Conservation (phyloP, 2,113 vertebrate species). For the Limnothrissa miodon region DNA sequence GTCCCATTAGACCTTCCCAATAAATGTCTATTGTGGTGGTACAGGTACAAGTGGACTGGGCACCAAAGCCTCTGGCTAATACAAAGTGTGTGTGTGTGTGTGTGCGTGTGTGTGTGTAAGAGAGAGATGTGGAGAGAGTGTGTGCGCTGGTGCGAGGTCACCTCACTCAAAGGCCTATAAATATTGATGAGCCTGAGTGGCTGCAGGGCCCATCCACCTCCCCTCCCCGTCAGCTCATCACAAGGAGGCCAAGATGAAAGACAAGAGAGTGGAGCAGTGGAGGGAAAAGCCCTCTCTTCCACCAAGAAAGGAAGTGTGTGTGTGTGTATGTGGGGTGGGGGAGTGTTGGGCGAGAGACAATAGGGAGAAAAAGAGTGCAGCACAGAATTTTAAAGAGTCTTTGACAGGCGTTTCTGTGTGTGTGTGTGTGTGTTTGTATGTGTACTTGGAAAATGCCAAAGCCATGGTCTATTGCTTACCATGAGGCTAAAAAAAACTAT, state of each 20-base stretch:
- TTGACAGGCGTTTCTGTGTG: neutral
- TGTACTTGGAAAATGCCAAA: neutral
- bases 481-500: neutral
- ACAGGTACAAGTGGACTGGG: neutral
- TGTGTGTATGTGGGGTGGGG: neutral
- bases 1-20: neutral
- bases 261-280: neutral
- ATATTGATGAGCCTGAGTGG: constrained; percentile 56
- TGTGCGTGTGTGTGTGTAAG: constrained; percentile 24
- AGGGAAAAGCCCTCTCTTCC: neutral
- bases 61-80: neutral
- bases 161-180: constrained; percentile 48
- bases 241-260: neutral
- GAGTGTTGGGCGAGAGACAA: neutral
- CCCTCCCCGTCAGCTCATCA: neutral
- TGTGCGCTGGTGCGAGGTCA: constrained; percentile 25
- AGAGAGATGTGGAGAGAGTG: neutral
- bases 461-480: neutral
- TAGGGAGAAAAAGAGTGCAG: neutral
- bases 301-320: neutral
- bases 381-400: neutral
- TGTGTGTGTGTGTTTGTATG: neutral
- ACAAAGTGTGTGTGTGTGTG: constrained; percentile 12
- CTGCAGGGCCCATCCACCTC: constrained; percentile 45
- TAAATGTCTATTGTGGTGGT: neutral